Base-by-base conservation (phyloP, 35 echinoderm and acorn worm genomes). In the Apostichopus parvimensis region DNA sequence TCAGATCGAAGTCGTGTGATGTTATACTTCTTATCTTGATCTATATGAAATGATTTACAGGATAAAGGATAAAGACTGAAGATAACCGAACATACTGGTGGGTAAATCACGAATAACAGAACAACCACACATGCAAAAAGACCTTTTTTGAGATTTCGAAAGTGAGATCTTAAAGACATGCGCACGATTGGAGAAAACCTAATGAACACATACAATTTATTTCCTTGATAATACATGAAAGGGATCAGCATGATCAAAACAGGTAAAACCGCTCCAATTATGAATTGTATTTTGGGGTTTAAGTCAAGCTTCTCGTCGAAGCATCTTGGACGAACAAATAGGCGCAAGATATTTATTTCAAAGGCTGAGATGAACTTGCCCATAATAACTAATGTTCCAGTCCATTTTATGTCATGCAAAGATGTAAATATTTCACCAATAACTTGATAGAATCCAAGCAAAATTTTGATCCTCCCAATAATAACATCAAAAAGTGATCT, bases 401-500 rank as follows among this genome's bases (percentile, higher is more conserved):
- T 75, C 90, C 90, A 91, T 0, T 55, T 20, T 18, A 91, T 61
- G 20, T 91, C 77, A 80, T 91, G 77, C 12, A 91, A n/a, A 21
- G 90, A 79, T 52, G n/a, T 59, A 5, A 91, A 80, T 57, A 91
- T 79, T 9, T 73, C 90, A 1, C 90, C 90, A 59, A 77, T 23
- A 17, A 91, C 54, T 17, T 91, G 90, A 68, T 91, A 91, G 77
- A 77, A 91, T 52, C 90, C 77, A 7, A 91, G 90, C 9, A 91
- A 45, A 26, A 91, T 91, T 22, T 91, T 91, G 24, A 79, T 6
- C 15, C 90, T 56, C 9, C 77, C 52, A 17, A 91, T 26, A 5
- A 91, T 9, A 22, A 91, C 75, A 34, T 81, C 55, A 17, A 79
- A 6, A 5, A 81, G 1, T 54, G 90, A 91, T 20, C 76, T 70